Base-by-base conservation (phyloP, 2,797 vertebrate species). In the Amphiprion clarkii region DNA sequence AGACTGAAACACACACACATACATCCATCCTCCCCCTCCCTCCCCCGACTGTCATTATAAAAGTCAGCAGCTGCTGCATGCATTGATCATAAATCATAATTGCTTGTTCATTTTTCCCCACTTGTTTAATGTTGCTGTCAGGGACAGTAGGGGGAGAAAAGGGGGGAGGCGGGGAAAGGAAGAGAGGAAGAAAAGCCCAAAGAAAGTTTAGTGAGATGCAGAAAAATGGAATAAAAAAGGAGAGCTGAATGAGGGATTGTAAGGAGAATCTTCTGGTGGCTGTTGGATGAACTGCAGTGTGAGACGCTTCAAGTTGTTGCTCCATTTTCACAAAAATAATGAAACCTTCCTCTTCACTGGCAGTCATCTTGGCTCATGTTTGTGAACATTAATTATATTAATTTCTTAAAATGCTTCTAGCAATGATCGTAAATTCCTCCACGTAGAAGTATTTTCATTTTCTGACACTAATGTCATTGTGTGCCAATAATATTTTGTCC, bases 51-150 rank as follows among this genome's bases (percentile, higher is more conserved):
- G 93, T 94, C 93, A 95, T 95, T 95, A 94, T 92, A 92, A 93
- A 91, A 90, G 90, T 92, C 93, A 89, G 91, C 89, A 90, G 90
- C 88, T 88, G 91, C 92, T 92, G 90, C 87, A 91, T 93, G 83
- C 93, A 91, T 94, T 93, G 91, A 93, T 93, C 95, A 94, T 95
- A 94, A 95, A 95, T 96, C 94, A 95, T 94, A 95, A 96, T 94
- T 94, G 93, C 92, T 94, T 93, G 90, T 92, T 93, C 90, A 93
- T 95, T 94, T 94, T 93, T 90, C 85, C 79, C 88, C 85, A 91
- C 90, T 94, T 94, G 93, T 92, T 94, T 93, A 94, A 95, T 93
- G 93, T 93, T 91, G 82, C 92, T 94, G 93, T 93, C 93, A 88
- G 73, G 84, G 86, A 74, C 64, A 76, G 83, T 62, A 49, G 53